Conservation (phyloP, 1,140 invertebrate species). For the Lordiphosa stackelbergi region DNA sequence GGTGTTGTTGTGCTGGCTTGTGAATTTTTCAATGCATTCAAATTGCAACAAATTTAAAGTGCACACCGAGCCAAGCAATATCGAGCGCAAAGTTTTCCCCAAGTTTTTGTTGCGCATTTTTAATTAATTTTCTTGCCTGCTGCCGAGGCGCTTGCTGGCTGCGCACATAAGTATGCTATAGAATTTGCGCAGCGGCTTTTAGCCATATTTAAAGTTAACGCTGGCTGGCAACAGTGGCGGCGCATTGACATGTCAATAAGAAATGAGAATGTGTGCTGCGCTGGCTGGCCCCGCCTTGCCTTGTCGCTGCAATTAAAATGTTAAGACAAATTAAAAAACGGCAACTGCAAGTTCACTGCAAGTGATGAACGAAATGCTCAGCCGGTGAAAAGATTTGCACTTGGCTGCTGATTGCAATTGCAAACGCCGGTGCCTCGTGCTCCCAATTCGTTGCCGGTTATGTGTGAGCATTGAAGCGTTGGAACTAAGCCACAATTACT, state of each 20-base stretch:
- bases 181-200: slow-evolving; percentile 35
- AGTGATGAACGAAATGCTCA: slow-evolving; percentile 38
- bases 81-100: slow-evolving; percentile 32
- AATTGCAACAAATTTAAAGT: slow-evolving; percentile 52
- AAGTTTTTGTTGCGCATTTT: slow-evolving; percentile 57
- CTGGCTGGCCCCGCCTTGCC: slow-evolving; percentile 1
- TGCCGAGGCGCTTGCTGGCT: neutral
- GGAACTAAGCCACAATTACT: slow-evolving; percentile 32
- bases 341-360: slow-evolving; percentile 26
- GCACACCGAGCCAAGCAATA: slow-evolving; percentile 24
- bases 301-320: slow-evolving; percentile 60
- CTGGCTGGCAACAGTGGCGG: slow-evolving; percentile 10
- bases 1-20: slow-evolving; percentile 2
- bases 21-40: slow-evolving; percentile 64
- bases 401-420: slow-evolving; percentile 66
- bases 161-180: slow-evolving; percentile 30
- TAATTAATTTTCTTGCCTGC: slow-evolving; percentile 50
- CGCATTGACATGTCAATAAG: slow-evolving; percentile 66
- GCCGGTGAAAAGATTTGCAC: slow-evolving; percentile 57
- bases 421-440: slow-evolving; percentile 32
- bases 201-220: slow-evolving; percentile 37
- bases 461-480: slow-evolving; percentile 51
- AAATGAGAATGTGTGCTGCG: slow-evolving; percentile 44
- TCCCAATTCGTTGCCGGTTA: slow-evolving; percentile 64
- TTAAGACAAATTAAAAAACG: slow-evolving; percentile 66